Evolutionary conservation across 2,888 invertebrate species (phyloP).

Genomic region (Caradrina clavipalpis): DNA sequence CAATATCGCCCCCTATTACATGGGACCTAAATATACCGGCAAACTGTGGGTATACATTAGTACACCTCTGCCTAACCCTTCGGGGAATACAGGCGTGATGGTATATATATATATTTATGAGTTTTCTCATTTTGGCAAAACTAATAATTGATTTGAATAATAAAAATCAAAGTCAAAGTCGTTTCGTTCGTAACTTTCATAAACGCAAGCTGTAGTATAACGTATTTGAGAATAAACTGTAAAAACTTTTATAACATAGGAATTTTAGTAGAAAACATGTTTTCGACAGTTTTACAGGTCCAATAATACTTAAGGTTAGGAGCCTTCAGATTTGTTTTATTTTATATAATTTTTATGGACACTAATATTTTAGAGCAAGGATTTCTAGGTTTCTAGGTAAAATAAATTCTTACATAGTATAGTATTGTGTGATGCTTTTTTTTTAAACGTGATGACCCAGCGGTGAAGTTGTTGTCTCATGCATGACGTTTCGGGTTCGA

Average conservation of each 20-base stretch:
- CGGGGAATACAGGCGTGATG: no score
- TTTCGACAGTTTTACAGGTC: slow-evolving; percentile 27
- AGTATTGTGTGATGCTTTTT: not conserved
- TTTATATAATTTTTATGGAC: slow-evolving; percentile 27
- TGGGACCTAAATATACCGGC: no score
- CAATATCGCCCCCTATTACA: no score
- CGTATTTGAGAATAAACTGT: not conserved
- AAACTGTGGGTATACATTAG: no score
- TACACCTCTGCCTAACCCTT: no score
- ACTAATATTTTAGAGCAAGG: slow-evolving; percentile 31
- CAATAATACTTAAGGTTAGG: slow-evolving; percentile 9
- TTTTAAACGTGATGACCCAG: no score
- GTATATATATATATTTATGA: no score
- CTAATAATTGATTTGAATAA: not conserved
- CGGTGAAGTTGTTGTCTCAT: no score
- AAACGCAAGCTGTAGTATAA: slow-evolving; percentile 6
- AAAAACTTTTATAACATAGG: slow-evolving; percentile 22
- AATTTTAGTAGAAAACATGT: slow-evolving; percentile 49
- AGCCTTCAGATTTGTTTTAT: slow-evolving; percentile 7
- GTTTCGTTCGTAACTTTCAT: not conserved
- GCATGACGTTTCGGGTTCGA: no score
- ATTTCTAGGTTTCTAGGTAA: slow-evolving; percentile 19
- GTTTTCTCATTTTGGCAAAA: no score
- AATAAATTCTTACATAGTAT: slow-evolving; percentile 3
- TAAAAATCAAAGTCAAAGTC: not conserved